Percentiles rank a stretch among this genome's conserved stretches.
These are phyloP conservation scores for Cynaeus angustus DNA, from an alignment of 2,888 invertebrate genomes.

Conservation along the genomic window DNA sequence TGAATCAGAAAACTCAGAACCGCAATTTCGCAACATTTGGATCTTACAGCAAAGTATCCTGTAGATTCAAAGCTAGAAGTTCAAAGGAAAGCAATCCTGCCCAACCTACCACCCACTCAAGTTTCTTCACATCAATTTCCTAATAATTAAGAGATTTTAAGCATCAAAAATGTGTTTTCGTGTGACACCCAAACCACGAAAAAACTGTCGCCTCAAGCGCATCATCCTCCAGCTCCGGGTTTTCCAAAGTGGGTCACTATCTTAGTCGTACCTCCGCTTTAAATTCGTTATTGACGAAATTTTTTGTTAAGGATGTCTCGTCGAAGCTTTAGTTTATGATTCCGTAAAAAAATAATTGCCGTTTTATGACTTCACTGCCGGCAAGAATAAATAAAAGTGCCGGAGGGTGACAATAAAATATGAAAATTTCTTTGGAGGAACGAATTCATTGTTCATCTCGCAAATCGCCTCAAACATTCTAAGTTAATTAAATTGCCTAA, in stretches of 20 bases:
- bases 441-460: background rate
- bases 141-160: constrained; percentile 17
- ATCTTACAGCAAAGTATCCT: too few relatives aligned
- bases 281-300: constrained; percentile 11
- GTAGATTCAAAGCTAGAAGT: too few relatives aligned
- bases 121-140: background rate
- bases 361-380: constrained; percentile 7
- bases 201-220: constrained; percentile 7
- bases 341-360: constrained; percentile 23
- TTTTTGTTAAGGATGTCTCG: constrained; percentile 4
- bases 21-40: too few relatives aligned
- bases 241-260: constrained; percentile 32
- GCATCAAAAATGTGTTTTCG: constrained; percentile 7
- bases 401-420: background rate
- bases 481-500: constrained; percentile 38
- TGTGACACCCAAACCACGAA: constrained; percentile 16
- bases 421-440: constrained; percentile 1
- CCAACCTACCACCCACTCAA: background rate
- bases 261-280: constrained; percentile 11
- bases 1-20: too few relatives aligned
- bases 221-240: constrained; percentile 12
- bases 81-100: too few relatives aligned
- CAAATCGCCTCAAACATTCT: constrained; percentile 2
- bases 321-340: constrained; percentile 5
- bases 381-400: background rate